A percentile compares a stretch with the other conserved stretches of the same genome.
phyloP scores from a whole-genome alignment of 2,888 invertebrate species.

The Nephrotoma guestfalica region DNA sequence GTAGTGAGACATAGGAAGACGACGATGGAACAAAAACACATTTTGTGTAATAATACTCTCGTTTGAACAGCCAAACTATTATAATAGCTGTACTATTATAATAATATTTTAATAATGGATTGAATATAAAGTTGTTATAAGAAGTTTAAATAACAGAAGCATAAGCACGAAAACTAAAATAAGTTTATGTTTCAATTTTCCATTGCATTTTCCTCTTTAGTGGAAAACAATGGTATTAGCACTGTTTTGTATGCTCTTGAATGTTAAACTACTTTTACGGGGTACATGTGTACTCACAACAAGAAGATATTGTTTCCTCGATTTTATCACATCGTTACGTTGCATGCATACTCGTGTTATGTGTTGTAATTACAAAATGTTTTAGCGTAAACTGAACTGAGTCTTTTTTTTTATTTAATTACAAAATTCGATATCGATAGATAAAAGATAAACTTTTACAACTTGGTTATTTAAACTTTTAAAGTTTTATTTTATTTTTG shows the following conservation, averaged over 20 bases:
- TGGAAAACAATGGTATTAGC: not conserved
- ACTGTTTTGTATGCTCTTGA: not conserved
- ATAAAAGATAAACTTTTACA: not conserved
- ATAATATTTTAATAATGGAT: not conserved
- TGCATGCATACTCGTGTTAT: not conserved
- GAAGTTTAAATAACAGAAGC: not conserved
- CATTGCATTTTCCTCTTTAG: not conserved
- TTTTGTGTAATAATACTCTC: not conserved
- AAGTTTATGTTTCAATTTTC: not conserved
- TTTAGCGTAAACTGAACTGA: not conserved
- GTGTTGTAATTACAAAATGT: not conserved
- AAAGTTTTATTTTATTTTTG: not conserved
- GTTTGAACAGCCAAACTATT: not conserved
- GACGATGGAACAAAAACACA: not conserved
- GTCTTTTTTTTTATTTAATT: not conserved
- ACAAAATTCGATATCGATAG: not conserved
- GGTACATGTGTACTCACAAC: not conserved
- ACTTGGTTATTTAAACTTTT: not conserved
- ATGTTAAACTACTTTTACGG: not conserved
- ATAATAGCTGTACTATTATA: not conserved
- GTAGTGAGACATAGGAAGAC: not conserved
- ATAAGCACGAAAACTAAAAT: not conserved
- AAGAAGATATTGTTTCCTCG: not conserved
- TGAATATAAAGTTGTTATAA: not conserved
- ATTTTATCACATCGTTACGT: not conserved